phyloP scores from a whole-genome alignment of 2,888 invertebrate species.

The Eledone cirrhosa region DNA sequence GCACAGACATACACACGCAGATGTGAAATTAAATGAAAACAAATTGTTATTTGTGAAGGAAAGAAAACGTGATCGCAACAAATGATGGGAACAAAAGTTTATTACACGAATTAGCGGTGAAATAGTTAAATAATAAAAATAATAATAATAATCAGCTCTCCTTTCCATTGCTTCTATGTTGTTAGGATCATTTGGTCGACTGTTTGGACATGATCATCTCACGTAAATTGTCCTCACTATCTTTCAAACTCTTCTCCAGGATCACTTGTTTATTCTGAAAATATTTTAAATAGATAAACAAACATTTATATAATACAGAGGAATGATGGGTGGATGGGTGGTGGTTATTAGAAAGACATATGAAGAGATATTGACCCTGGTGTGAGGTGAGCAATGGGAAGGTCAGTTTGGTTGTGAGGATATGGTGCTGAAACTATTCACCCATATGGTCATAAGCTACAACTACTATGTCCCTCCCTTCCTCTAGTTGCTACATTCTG shows the following conservation, averaged over 20 bases:
- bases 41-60: not conserved
- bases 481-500: too few relatives aligned
- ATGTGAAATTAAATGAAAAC: too few relatives aligned
- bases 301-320: too few relatives aligned
- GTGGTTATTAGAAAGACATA: too few relatives aligned
- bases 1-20: too few relatives aligned
- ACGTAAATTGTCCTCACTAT: conserved; percentile 84
- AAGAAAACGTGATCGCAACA: not conserved
- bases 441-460: too few relatives aligned
- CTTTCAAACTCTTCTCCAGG: conserved; percentile 82
- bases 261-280: conserved; percentile 79
- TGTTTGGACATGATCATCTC: conserved; percentile 73
- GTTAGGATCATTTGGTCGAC: conserved; percentile 16
- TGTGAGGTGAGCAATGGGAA: too few relatives aligned
- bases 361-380: too few relatives aligned
- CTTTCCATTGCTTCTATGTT: not conserved
- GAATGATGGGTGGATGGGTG: too few relatives aligned
- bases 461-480: too few relatives aligned
- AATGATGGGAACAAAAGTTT: not conserved
- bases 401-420: too few relatives aligned
- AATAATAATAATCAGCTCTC: not conserved
- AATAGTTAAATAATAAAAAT: not conserved
- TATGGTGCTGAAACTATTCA: too few relatives aligned
- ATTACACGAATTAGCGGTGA: conserved; percentile 14
- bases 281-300: conserved; percentile 30